phyloP scores from a whole-genome alignment of 1,140 invertebrate species.

The Aphelinus atriplicis region DNA sequence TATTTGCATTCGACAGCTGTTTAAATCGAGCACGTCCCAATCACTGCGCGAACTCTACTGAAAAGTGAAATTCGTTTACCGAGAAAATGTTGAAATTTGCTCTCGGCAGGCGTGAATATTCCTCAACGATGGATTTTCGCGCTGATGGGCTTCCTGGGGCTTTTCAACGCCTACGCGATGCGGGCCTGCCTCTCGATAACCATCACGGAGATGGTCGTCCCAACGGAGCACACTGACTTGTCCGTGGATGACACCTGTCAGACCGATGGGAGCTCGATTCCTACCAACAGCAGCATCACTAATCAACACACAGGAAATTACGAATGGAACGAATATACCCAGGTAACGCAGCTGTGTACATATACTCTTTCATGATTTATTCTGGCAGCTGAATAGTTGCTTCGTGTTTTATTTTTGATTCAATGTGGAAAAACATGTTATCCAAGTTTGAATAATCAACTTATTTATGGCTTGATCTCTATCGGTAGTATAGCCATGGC shows the following conservation, averaged over 20 bases:
- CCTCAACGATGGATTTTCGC: constrained; percentile 82
- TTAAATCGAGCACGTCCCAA: too few relatives aligned
- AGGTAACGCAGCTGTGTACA: constrained; percentile 37
- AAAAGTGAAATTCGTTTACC: too few relatives aligned
- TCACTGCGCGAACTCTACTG: too few relatives aligned
- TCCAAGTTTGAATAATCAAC: too few relatives aligned
- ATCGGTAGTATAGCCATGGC: too few relatives aligned
- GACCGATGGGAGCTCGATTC: background rate
- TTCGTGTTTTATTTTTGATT: too few relatives aligned
- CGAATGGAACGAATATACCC: constrained; percentile 34
- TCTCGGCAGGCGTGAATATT: constrained; percentile 70
- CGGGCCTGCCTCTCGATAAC: constrained; percentile 88
- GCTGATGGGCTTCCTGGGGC: constrained; percentile 85
- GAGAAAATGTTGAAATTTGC: too few relatives aligned
- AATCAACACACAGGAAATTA: constrained; percentile 10
- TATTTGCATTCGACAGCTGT: too few relatives aligned
- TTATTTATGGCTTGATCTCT: too few relatives aligned
- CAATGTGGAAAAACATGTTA: too few relatives aligned
- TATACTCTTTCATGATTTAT: too few relatives aligned
- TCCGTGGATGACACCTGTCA: constrained; percentile 29
- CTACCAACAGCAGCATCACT: background rate
- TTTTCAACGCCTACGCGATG: constrained; percentile 89
- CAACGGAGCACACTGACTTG: constrained; percentile 44
- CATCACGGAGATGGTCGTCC: constrained; percentile 86
- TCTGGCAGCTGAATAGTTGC: too few relatives aligned